Conservation (phyloP, 2,113 vertebrate species). For the Opisthocomus hoazin region DNA sequence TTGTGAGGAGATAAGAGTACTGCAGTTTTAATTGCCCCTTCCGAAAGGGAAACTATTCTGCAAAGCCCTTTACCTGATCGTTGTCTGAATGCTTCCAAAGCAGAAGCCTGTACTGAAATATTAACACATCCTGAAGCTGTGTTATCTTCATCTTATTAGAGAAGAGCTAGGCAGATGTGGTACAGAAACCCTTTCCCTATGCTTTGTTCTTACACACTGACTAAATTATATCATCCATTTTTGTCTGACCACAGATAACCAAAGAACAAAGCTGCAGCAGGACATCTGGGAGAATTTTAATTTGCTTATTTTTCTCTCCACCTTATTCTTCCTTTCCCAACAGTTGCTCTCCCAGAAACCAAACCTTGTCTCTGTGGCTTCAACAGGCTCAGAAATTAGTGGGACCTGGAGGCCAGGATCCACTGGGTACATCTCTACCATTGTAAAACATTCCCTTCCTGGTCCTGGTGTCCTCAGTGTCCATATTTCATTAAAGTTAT, state of each 20-base stretch:
- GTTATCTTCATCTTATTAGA: background rate
- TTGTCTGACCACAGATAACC: background rate
- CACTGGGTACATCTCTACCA: background rate
- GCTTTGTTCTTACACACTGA: background rate
- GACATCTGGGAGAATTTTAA: background rate
- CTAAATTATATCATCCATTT: background rate
- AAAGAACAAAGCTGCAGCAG: background rate
- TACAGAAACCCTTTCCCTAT: background rate
- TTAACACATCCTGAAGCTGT: background rate
- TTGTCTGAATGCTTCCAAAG: background rate
- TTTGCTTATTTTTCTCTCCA: background rate
- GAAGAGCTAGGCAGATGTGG: background rate
- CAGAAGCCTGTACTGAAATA: background rate
- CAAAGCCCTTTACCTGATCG: background rate
- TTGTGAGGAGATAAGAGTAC: background rate
- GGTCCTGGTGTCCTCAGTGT: background rate
- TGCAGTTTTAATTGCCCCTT: constrained; percentile 15
- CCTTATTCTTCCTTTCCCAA: background rate
- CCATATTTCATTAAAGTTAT: background rate
- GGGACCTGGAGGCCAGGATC: background rate
- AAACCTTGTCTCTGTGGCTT: background rate
- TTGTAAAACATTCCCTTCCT: background rate
- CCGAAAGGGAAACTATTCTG: constrained; percentile 1
- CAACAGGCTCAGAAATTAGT: background rate
- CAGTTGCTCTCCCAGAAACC: background rate